Base-by-base conservation (phyloP, 2,113 vertebrate genomes). In the Triplophysa tibetana region DNA sequence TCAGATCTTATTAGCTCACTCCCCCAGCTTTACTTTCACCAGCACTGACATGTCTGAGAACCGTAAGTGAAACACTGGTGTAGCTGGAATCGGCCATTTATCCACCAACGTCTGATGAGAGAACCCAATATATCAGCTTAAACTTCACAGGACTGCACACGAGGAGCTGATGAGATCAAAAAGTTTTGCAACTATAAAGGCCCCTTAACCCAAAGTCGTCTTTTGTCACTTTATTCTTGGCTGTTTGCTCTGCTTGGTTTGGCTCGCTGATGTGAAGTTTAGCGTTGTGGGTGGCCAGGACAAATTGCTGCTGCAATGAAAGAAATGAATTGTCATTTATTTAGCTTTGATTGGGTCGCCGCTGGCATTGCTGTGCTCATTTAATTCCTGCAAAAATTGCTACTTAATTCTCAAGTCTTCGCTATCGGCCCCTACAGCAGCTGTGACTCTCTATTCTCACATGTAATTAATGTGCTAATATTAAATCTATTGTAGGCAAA, bases 281-380 rank as follows among this genome's bases (percentile, higher is more conserved):
- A 78, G 84, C 78, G 77, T 88, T 87, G 85, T 58, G 83, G 86
- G 84, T 86, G 82, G 82, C 24, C 63, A 85, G 77, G 79, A 82
- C 29, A 80, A 84, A 89, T 85, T 88, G 87, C 83, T 85, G 88
- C 85, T 88, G 88, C 83, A 83, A 84, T 89, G 86, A 86, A 85
- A 85, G 82, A 83, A 88, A 86, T 86, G 81, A 87, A 83, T 89
- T 60, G 78, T 85, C 83, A 83, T 89, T 87, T 79, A 91, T 89
- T 85, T 85, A 23, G 29, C 24, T 79, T 85, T 88, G 88, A 90
- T 87, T 82, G 87, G 81, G 81, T 65, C 4, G 85, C 85, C 78
- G 63, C 38, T 9, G 86, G 86, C 21, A 0, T 19, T 75, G 72
- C 82, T 88, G 81, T 85, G 70, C 82, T 82, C 81, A 78, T 29